Evolutionary conservation across 2,113 vertebrate genomes (phyloP), one percentile per base, ranked within the genome.

Genomic region (Coptodon bakossiorum): DNA sequence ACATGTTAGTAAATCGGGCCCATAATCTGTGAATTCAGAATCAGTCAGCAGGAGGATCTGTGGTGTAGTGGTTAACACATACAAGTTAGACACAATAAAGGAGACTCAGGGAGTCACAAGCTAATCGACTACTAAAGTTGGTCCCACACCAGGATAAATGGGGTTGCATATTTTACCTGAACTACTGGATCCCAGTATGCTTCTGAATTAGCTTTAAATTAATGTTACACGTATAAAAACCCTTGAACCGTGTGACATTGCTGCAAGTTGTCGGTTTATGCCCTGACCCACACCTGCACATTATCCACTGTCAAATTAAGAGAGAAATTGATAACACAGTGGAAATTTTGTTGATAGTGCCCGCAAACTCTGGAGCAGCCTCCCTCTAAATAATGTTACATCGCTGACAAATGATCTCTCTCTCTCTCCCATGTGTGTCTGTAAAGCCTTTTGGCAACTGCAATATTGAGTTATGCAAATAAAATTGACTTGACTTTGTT

Each of bases 121-220:
- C 3, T 71, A 0, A 40, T 24, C 0, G 5, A 43, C 36, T 45
- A 27, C 68, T 3, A 27, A 10, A 2, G 68, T 16, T 17, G 22
- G 40, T 45, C 9, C 66, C 68, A 73, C 8, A 22, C 66, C 34
- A 7, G 34, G 34, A 68, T 68, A 14, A 76, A 76, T 48, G 27
- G 14, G 22, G 68, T 16, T 76, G 40, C 68, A 29, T 10, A 52
- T 52, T 78, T 34, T 0, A 78, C 17, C 3, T 34, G 45, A 78
- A 52, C 9, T 52, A n/a, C 73, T 52, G 45, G 27, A n/a, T 34
- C 73, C 45, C 45, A 52, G 73, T 52, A 78, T 78, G 17, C 10
- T 78, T 52, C 45, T 34, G 45, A 0, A 34, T 34, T 78, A 10
- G 9, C 27, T 48, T 76, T 31, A 31, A 52, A 78, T 31, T 31